Evolutionary conservation across 2,113 vertebrate genomes (phyloP).

Genomic region (Pogona vitticeps): DNA sequence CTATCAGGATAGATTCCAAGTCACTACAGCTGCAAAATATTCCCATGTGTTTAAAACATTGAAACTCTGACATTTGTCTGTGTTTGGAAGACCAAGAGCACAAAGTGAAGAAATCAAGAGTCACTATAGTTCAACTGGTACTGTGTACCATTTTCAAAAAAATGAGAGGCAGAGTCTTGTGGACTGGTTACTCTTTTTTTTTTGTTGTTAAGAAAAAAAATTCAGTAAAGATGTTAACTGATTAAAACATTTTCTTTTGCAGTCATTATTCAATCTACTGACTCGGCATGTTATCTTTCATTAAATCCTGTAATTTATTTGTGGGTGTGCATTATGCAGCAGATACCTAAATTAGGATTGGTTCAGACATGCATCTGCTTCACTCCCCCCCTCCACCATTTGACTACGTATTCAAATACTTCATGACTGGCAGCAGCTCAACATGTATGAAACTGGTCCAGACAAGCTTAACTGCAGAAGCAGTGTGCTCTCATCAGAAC

Average conservation of each 20-base stretch:
- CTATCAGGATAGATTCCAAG: slow-evolving; percentile 50
- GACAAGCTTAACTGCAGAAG: background rate
- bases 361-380: background rate
- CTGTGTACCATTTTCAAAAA: background rate
- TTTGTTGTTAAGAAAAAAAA: background rate
- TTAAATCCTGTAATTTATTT: background rate
- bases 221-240: background rate
- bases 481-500: background rate
- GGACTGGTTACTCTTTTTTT: background rate
- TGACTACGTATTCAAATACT: background rate
- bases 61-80: background rate
- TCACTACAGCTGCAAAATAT: slow-evolving; percentile 51
- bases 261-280: background rate
- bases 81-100: slow-evolving; percentile 33
- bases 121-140: background rate
- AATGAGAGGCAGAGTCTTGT: background rate
- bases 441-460: background rate
- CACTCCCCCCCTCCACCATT: background rate
- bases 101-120: background rate
- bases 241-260: background rate
- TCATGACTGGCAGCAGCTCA: background rate
- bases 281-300: background rate
- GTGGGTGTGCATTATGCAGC: background rate
- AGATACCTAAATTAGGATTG: background rate
- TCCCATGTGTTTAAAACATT: slow-evolving; percentile 33